Base-by-base conservation (phyloP, 2,113 vertebrate species). In the Tragulus kanchil region DNA sequence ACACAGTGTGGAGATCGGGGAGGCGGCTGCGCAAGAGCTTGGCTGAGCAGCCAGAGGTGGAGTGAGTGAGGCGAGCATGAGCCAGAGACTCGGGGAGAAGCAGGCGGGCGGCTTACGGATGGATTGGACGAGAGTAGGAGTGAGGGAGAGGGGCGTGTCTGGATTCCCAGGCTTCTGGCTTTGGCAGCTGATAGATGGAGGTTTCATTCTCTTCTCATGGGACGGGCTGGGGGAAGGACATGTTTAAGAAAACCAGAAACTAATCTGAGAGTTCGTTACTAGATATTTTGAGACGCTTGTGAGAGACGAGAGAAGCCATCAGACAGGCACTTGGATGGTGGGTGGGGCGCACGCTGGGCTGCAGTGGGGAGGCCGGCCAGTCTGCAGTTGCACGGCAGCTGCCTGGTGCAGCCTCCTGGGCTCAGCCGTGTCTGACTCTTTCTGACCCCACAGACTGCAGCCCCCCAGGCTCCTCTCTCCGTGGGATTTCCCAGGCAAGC, bases 221-320 rank as follows among this genome's bases (percentile, higher is more conserved):
- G 64, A 83, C 79, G 45, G 36, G 56, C 21, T 85, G 13, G 42
- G 12, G 31, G 25, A 89, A 89, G n/a, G 48, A 88, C 64, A 95
- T 58, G 10, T 88, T 84, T 59, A 91, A 82, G 54, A 71, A 61
- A 45, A 95, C 64, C 50, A 85, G 64, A 82, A 97, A 59, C 28
- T 36, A 36, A 36, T 36, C 36, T n/a, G 65, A 31, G 69, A 67
- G 31, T 82, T 90, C 8, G 52, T 85, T 79, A 21, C 64, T 82
- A 78, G 54, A 21, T 45, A 61, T 92, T 52, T 79, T 36, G 69
- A 95, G 61, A 75, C 15, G 11, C 10, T 90, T 90, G 13, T 94
- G 28, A 90, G 58, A 65, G 71, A 54, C 10, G 26, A 94, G 9
- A 65, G 52, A 69, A 61, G 42, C 64, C 23, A 23, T 54, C 21